Evolutionary conservation across 2,797 vertebrate species (phyloP), one percentile per base, ranked within the genome.

Genomic region (Lagocephalus sceleratus): DNA sequence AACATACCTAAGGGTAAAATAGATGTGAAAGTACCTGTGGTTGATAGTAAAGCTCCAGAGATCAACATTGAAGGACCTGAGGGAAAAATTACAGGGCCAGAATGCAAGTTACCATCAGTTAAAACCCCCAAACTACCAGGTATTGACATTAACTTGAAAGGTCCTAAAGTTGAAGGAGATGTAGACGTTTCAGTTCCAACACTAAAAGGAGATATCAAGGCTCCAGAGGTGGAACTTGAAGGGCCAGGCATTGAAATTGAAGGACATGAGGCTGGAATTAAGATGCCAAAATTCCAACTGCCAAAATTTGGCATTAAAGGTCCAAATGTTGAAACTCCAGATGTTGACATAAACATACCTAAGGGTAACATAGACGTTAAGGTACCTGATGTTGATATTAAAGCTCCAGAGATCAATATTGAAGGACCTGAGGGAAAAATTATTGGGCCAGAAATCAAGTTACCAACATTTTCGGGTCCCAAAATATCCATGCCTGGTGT

Each of bases 41-140:
- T 57, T 1, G 57, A 56, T 1, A 8, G 45, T 1, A 20, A 50
- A 44, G 20, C 9, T 4, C 43, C 63, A 20, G 32, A 45, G 0
- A 1, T 66, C 2, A 52, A 70, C 1, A 20, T 60, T 10, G 41
- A 54, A 1, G 2, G 44, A 2, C 48, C 63, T 0, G 20, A 15
- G 41, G 45, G 39, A 15, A 57, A 60, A 5, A 12, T 63, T 1
- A 63, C 51, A 22, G 59, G 59, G 40, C n/a, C 59, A 1, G 59
- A 59, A 49, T 55, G 66, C 20, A 63, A 85, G 22, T 63, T 87
- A 68, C 78, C 87, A 38, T 46, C 49, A 2, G 12, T 86, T 11
- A 72, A 76, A 3, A 20, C 71, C 0, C 58, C 53, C 2, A 63
- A 75, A 6, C 32, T 72, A 50, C 68, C 68, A 46, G 54, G 59